These are phyloP conservation scores for Myripristis murdjan DNA, from an alignment of 2,797 vertebrate genomes.

Conservation along the genomic window DNA sequence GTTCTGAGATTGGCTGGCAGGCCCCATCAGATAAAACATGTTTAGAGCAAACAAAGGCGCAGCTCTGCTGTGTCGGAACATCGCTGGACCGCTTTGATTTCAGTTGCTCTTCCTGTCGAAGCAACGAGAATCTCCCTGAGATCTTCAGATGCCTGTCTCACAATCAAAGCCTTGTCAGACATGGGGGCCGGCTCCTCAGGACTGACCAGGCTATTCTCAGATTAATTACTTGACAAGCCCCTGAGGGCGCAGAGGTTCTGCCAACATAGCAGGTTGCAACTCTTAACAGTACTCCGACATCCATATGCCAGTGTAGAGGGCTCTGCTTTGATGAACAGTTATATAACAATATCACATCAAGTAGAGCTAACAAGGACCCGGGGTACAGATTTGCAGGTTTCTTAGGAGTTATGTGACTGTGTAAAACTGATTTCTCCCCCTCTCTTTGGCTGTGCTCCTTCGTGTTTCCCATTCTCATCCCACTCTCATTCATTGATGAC, in stretches of 20 bases:
- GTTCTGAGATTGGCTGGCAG: constrained; percentile 49
- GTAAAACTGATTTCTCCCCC: constrained; percentile 13
- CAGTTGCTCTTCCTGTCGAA: constrained; percentile 43
- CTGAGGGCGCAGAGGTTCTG: constrained; percentile 57
- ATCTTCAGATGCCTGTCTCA: constrained; percentile 66
- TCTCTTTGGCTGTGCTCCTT: neutral
- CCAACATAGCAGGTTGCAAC: constrained; percentile 58
- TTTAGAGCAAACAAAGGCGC: constrained; percentile 73
- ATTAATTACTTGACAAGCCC: constrained; percentile 72
- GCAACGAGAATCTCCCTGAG: constrained; percentile 59
- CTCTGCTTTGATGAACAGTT: constrained; percentile 32
- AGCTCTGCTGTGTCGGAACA: constrained; percentile 60
- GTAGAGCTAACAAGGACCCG: constrained; percentile 1
- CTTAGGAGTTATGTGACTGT: neutral
- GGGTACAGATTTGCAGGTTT: constrained; percentile 7
- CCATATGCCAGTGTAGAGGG: constrained; percentile 25
- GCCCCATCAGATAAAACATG: constrained; percentile 73
- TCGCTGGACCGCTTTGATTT: constrained; percentile 69
- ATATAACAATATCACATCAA: constrained; percentile 7
- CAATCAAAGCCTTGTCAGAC: constrained; percentile 69
- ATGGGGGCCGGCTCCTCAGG: constrained; percentile 55
- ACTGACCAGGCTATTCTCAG: constrained; percentile 64
- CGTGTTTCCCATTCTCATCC: constrained; percentile 6
- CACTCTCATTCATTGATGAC: constrained; percentile 8
- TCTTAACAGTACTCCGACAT: constrained; percentile 51